phyloP scores from a whole-genome alignment of 2,113 vertebrate genomes.

The Pyxicephalus adspersus region DNA sequence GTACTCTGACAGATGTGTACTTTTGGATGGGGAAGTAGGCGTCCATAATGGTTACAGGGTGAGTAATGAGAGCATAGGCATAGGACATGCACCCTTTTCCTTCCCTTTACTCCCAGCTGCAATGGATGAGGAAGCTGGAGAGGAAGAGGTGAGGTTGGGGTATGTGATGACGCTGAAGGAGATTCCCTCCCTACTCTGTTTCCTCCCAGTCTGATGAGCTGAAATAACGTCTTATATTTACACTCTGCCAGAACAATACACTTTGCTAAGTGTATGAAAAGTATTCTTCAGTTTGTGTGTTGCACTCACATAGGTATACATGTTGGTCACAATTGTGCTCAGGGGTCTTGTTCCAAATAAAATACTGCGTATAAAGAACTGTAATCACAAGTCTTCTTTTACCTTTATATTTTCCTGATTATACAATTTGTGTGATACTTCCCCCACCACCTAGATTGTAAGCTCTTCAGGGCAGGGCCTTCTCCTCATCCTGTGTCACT shows the following conservation, averaged over 20 bases:
- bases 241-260: background rate
- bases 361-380: too few species aligned
- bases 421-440: too few species aligned
- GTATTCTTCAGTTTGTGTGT: too few species aligned
- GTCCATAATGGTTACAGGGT: slow-evolving; percentile 9
- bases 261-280: too few species aligned
- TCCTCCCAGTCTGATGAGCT: slow-evolving; percentile 25
- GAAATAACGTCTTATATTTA: background rate
- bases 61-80: slow-evolving; percentile 42
- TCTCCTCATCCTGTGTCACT: too few species aligned
- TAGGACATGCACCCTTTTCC: slow-evolving; percentile 27
- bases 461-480: too few species aligned
- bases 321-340: too few species aligned
- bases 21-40: slow-evolving; percentile 31
- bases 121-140: slow-evolving; percentile 47
- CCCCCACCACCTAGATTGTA: too few species aligned
- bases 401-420: too few species aligned
- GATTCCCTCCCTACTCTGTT: slow-evolving; percentile 48
- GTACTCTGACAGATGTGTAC: slow-evolving; percentile 2
- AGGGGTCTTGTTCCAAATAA: too few species aligned
- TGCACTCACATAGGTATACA: too few species aligned
- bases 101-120: slow-evolving; percentile 41
- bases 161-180: slow-evolving; percentile 35
- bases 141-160: slow-evolving; percentile 53
- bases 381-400: too few species aligned